Percentiles rank a stretch among this genome's conserved stretches.
phyloP scores from a whole-genome alignment of 2,797 vertebrate species.

The Crenichthys baileyi region DNA sequence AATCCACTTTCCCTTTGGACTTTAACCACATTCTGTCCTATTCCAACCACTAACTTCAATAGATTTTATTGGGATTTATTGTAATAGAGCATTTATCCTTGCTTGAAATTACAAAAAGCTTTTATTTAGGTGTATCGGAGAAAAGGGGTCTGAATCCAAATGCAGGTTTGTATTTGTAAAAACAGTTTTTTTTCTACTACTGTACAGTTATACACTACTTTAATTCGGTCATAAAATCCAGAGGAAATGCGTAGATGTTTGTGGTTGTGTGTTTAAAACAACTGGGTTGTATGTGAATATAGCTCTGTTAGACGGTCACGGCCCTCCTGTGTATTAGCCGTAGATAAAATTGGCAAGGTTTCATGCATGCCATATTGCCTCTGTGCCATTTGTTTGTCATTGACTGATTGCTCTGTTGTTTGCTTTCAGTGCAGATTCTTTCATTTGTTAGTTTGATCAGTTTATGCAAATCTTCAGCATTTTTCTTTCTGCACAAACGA shows the following conservation, averaged over 20 bases:
- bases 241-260: not conserved
- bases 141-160: not conserved
- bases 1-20: not conserved
- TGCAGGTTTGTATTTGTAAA: not conserved
- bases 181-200: not conserved
- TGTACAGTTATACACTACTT: not conserved
- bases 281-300: not conserved
- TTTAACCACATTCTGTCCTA: not conserved
- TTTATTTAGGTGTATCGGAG: not conserved
- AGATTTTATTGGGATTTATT: not conserved
- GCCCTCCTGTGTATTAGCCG: not conserved
- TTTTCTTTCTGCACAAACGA: not conserved
- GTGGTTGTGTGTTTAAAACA: not conserved
- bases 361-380: not conserved
- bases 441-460: not conserved
- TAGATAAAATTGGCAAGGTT: not conserved
- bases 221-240: not conserved
- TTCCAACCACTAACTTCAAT: not conserved
- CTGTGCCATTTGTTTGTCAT: not conserved
- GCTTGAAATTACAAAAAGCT: not conserved
- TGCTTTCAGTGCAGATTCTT: constrained; percentile 16
- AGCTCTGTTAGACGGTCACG: not conserved
- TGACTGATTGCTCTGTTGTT: not conserved
- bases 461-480: not conserved
- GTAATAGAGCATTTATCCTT: not conserved